Percentiles rank a stretch among this genome's conserved stretches.
phyloP scores from a whole-genome alignment of 30 jellyfish, hydroid and myxozoan species.

The Aurelia aurita region DNA sequence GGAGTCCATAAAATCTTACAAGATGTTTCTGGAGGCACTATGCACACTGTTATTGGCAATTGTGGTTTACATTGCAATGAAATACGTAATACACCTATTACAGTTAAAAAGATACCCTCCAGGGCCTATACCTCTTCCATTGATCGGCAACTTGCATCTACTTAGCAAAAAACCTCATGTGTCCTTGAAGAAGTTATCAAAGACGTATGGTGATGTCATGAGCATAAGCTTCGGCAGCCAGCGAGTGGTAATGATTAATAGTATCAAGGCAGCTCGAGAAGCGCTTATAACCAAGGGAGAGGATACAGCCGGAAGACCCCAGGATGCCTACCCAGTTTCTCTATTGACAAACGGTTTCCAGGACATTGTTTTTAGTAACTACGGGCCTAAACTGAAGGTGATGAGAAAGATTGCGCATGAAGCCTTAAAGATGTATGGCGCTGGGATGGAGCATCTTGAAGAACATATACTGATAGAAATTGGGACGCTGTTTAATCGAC shows the following conservation, averaged over 20 bases:
- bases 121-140: constrained; percentile 91
- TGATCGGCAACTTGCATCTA: constrained; percentile 85
- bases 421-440: constrained; percentile 37
- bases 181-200: background rate
- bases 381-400: constrained; percentile 18
- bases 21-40: too few species aligned
- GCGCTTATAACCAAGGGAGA: constrained; percentile 38
- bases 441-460: constrained; percentile 28
- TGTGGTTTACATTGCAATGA: background rate
- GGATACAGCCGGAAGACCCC: constrained; percentile 21
- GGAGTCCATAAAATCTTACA: too few species aligned
- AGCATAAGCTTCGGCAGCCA: constrained; percentile 52
- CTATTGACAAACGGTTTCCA: constrained; percentile 11
- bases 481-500: constrained; percentile 12
- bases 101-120: constrained; percentile 79
- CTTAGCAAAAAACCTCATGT: background rate
- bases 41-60: too few species aligned
- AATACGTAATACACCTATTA: constrained; percentile 32
- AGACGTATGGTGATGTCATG: constrained; percentile 48
- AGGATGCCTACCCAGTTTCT: too few species aligned
- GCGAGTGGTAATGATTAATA: constrained; percentile 42
- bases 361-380: constrained; percentile 31
- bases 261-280: constrained; percentile 44
- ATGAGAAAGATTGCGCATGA: constrained; percentile 55
- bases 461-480: background rate